phyloP scores from a whole-genome alignment of 2,888 invertebrate species.

The Aleiodes testaceus region DNA sequence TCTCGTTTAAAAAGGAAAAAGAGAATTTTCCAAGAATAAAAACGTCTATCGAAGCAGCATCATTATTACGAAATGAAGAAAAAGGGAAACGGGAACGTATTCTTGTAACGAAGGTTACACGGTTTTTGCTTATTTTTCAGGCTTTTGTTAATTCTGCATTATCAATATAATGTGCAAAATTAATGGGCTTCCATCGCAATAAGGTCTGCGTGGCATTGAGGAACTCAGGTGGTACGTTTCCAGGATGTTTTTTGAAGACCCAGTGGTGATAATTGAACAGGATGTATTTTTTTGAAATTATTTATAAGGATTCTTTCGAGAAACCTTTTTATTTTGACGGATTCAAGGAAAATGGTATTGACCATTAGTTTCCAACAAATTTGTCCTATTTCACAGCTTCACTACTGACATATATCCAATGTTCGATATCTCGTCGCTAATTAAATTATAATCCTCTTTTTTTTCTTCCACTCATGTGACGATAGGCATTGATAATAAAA shows the following conservation, averaged over 20 bases:
- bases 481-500: neutral
- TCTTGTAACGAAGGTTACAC: slow-evolving; percentile 10
- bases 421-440: no score
- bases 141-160: slow-evolving; percentile 3
- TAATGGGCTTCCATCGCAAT: neutral
- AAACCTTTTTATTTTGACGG: neutral
- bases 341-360: no score
- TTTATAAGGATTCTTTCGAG: slow-evolving; percentile 18
- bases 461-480: no score
- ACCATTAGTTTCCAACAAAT: no score
- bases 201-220: neutral
- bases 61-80: neutral
- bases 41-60: no score
- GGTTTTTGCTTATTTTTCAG: slow-evolving; percentile 18
- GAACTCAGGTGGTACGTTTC: slow-evolving; percentile 13
- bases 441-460: no score
- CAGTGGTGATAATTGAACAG: slow-evolving; percentile 22
- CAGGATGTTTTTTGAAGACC: slow-evolving; percentile 33
- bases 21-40: no score
- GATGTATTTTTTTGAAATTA: neutral
- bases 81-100: neutral
- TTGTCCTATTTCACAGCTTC: no score
- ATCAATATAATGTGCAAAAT: slow-evolving; percentile 17
- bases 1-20: no score
- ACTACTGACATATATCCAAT: no score